These are phyloP conservation scores for Eclectus roratus DNA, from an alignment of 2,113 vertebrate genomes.

Conservation along the genomic window DNA sequence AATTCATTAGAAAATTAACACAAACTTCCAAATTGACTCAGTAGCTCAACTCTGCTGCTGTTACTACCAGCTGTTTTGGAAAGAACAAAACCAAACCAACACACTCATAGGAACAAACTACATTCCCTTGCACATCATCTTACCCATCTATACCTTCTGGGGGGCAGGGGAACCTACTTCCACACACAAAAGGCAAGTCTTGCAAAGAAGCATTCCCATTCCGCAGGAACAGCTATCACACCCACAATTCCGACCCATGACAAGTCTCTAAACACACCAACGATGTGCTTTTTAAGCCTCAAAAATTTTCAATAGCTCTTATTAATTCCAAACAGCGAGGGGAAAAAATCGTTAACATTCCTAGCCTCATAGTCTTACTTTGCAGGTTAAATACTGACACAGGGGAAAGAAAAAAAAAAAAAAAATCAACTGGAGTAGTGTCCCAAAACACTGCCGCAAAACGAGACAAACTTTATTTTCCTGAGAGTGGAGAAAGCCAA, in stretches of 20 bases:
- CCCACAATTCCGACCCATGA: not conserved
- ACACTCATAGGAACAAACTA: not conserved
- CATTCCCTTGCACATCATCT: not conserved
- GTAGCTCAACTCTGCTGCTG: not conserved
- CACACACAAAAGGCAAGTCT: not conserved
- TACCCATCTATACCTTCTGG: too few species aligned
- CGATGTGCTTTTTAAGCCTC: not conserved
- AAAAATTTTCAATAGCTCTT: not conserved
- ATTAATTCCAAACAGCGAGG: not conserved
- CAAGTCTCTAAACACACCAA: not conserved
- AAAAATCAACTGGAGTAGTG: not conserved
- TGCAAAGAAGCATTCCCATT: accelerated
- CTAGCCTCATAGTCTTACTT: not conserved
- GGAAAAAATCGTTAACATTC: not conserved
- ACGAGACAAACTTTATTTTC: not conserved
- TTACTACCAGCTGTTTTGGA: not conserved
- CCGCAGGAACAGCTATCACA: not conserved
- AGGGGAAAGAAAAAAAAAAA: not conserved
- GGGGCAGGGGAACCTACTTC: not conserved
- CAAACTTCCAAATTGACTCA: not conserved
- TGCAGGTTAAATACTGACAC: not conserved
- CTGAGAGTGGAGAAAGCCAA: not conserved
- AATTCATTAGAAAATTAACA: not conserved
- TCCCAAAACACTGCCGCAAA: not conserved
- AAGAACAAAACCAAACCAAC: not conserved